Percentiles rank a stretch among this genome's conserved stretches.
These are phyloP conservation scores for Trichomycterus rosablanca DNA, from an alignment of 2,113 vertebrate genomes.

Conservation along the genomic window DNA sequence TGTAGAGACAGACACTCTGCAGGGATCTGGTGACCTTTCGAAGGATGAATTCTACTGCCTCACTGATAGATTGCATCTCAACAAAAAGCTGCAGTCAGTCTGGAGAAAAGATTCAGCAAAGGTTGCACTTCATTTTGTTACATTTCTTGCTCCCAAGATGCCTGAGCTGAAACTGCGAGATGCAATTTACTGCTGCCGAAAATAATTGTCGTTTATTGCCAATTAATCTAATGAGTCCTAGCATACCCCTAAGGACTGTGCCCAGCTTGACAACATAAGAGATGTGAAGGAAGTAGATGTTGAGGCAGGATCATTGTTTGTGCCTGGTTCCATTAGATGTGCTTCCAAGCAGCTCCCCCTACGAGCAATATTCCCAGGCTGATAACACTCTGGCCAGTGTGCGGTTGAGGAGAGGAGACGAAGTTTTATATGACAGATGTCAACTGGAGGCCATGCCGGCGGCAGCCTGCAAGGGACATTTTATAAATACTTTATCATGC, in stretches of 20 bases:
- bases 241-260: conserved; percentile 64
- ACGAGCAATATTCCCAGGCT: conserved; percentile 30
- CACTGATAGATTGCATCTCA: conserved; percentile 59
- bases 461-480: conserved; percentile 48
- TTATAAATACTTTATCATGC: conserved; percentile 59
- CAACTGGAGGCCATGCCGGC: conserved; percentile 54
- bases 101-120: conserved; percentile 40
- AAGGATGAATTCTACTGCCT: conserved; percentile 47
- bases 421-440: conserved; percentile 48
- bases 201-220: conserved; percentile 72
- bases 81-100: conserved; percentile 34
- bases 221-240: conserved; percentile 74
- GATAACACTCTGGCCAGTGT: conserved; percentile 20
- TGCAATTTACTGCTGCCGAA: conserved; percentile 61
- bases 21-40: conserved; percentile 53
- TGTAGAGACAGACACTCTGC: conserved; percentile 43
- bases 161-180: conserved; percentile 43
- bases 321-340: conserved; percentile 19
- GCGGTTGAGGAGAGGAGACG: conserved; percentile 36
- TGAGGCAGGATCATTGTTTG: conserved; percentile 41
- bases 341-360: conserved; percentile 12
- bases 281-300: conserved; percentile 33
- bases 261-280: conserved; percentile 53
- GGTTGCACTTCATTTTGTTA: conserved; percentile 50
- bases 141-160: conserved; percentile 41